Base-by-base conservation (phyloP, 2,797 vertebrate species). In the Sarcoramphus papa region DNA sequence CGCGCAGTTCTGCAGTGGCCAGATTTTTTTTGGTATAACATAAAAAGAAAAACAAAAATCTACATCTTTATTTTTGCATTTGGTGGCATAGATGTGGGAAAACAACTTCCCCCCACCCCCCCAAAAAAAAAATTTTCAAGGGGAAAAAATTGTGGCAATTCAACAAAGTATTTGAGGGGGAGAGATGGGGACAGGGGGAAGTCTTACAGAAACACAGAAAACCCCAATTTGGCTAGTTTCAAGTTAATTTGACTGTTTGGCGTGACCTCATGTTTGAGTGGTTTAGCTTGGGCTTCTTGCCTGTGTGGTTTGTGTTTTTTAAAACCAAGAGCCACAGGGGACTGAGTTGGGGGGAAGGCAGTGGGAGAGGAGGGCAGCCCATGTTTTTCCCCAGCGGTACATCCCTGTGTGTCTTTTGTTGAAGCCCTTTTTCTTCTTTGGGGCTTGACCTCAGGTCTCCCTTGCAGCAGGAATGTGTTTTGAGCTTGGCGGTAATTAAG, bases 271-370 rank as follows among this genome's bases (percentile, higher is more conserved):
- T 47, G 48, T 85, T 80, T 37, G 76, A 90, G 65, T 72, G 62
- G 82, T 75, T 92, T 77, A 80, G 41, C 64, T 78, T 83, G 56
- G 72, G 72, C 53, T 87, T 83, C 62, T 59, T 81, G 86, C 63
- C 30, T 47, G 11, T 67, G 69, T 73, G 73, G 94, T 85, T 93
- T 94, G 64, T 74, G 18, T 83, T 88, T 70, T 70, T 88, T 81
- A 60, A 93, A 83, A 67, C 37, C 64, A 31, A 51, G 68, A 91
- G 68, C 78, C 64, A 20, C 72, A 35, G 45, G 57, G 91, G 78
- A 80, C 56, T 56, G 35, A 88, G 31, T 2, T 31, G 30, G 30
- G 73, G 35, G 56, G 28, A 91, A 77, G 77, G 27, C 54, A 37
- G 50, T 0, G 4, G 76, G 83, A 60, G 65, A 63, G 37, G 45